Base-by-base conservation (phyloP, 2,888 invertebrate genomes). In the Pseudococcus viburni region DNA sequence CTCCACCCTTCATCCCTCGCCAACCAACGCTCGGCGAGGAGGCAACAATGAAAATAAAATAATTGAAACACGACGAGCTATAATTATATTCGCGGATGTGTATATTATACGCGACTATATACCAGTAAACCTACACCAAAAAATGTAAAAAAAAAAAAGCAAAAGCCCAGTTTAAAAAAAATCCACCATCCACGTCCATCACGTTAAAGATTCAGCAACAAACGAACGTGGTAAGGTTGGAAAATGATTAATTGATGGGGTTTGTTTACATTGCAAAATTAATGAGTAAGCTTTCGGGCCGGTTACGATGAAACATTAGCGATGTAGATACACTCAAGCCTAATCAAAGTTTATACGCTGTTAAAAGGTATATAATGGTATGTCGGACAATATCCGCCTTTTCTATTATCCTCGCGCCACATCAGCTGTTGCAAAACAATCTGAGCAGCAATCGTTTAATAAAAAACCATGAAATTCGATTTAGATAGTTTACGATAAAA, bases 231-330 rank as follows among this genome's bases (percentile, higher is more conserved):
- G 80, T 46, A 5, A 17, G 26, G 80, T 39, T 83, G 1, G 42
- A 46, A 83, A 83, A 83, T 83, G 80, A 83, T 83, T 83, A 83
- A 83, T 83, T 83, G 80, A 83, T 83, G 80, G 80, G 80, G 80
- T 83, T 83, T 83, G 80, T 83, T 83, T 83, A 83, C 80, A 83
- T 83, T 83, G 46, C 80, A 83, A 83, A 83, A 83, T 83, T 83
- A 83, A 83, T 83, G 80, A 83, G 80, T 83, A 83, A 42, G 39
- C 80, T 46, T 26, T 83, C 26, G 39, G 46, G 80, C 80, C 19
- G 19, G 80, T 46, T 83, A n/a, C 80, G 80, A 46, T 83, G 80
- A 83, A 83, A 83, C 80, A 83, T 83, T 83, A 83, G 80, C 11
- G 42, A 83, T 83, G 80, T 83, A 46, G 15, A 64, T 83, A 83